These are phyloP conservation scores for Cebus imitator DNA, from an alignment of 2,113 vertebrate species.

Conservation along the genomic window DNA sequence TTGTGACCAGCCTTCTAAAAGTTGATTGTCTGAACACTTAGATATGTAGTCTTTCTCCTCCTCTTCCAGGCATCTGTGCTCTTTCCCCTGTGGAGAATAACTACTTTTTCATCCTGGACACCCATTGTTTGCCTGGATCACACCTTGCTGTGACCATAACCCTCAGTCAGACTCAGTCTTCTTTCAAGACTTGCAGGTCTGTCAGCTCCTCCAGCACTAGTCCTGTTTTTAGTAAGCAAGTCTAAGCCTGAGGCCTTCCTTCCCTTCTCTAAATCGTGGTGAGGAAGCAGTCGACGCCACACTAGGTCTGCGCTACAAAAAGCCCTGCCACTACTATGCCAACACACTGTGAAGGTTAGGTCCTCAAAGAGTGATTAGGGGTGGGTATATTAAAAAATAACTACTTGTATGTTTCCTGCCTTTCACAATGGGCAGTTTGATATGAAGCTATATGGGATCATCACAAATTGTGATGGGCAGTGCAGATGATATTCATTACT, in stretches of 20 bases:
- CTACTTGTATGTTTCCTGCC: background rate
- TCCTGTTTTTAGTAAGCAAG: background rate
- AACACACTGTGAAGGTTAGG: background rate
- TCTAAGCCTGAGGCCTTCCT: background rate
- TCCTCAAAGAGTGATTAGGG: background rate
- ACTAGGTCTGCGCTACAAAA: background rate
- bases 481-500: background rate
- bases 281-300: background rate
- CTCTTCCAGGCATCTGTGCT: background rate
- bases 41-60: background rate
- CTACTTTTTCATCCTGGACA: background rate
- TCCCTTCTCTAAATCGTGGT: background rate
- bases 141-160: background rate
- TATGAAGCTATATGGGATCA: background rate
- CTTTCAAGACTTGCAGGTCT: background rate
- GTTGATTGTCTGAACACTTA: background rate
- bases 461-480: background rate
- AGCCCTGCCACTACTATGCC: background rate
- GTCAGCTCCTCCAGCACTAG: rapidly evolving
- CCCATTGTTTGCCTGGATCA: background rate
- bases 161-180: background rate
- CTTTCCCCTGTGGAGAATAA: background rate
- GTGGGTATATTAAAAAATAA: background rate
- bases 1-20: background rate
- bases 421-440: background rate